Evolutionary conservation across 2,113 vertebrate species (phyloP).

Genomic region (Hypanus sabinus): DNA sequence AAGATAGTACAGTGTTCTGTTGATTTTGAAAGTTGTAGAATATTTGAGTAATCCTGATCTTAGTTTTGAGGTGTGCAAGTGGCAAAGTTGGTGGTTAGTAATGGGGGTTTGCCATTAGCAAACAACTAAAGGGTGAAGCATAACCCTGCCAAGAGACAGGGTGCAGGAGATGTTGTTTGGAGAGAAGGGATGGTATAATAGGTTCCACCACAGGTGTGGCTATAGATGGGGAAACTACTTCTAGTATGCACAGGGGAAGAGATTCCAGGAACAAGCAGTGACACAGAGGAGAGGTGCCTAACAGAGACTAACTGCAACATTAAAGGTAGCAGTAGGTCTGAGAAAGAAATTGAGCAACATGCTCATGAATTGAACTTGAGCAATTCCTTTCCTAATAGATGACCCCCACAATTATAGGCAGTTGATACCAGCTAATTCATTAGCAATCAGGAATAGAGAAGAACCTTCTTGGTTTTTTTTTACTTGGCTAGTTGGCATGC

Average conservation of each 20-base stretch:
- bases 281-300: not conserved
- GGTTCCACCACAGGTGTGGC: not conserved
- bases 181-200: not conserved
- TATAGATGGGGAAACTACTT: not conserved
- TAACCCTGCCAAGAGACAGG: not conserved
- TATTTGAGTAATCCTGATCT: not conserved
- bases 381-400: not conserved
- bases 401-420: not conserved
- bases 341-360: not conserved
- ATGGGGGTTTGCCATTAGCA: not conserved
- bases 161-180: not conserved
- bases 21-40: not conserved
- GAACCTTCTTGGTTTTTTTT: too few relatives aligned
- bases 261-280: not conserved
- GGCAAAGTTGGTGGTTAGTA: too few relatives aligned
- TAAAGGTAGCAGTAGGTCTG: not conserved
- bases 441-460: not conserved
- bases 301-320: not conserved
- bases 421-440: not conserved
- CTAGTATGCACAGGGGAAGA: not conserved
- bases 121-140: not conserved
- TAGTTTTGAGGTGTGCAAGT: not conserved
- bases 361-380: not conserved
- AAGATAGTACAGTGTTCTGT: not conserved
- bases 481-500: too few relatives aligned